Evolutionary conservation across 2,888 invertebrate genomes (phyloP).

Genomic region (Eupithecia inturbata): DNA sequence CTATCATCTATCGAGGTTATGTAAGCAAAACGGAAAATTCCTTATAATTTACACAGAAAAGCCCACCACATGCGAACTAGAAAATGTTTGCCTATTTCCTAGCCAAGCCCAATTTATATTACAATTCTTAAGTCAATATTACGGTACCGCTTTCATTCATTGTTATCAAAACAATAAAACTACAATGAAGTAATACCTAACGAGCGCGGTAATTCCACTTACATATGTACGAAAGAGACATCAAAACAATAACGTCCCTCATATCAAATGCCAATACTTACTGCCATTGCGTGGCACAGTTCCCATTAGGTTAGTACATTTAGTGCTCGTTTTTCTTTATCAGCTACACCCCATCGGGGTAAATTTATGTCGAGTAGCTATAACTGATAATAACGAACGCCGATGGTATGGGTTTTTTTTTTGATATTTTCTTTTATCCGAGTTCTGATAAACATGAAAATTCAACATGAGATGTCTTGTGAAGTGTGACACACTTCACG

Average conservation of each 20-base stretch:
- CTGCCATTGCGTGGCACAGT: background rate
- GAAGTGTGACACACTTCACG: background rate
- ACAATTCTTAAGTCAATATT: background rate
- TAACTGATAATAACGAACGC: background rate
- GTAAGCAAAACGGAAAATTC: background rate
- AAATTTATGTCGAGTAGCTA: constrained; percentile 6
- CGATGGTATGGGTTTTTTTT: too few species aligned
- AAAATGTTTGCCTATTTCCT: background rate
- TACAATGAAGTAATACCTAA: background rate
- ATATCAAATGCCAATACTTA: background rate
- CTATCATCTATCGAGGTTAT: background rate
- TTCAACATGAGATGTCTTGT: background rate
- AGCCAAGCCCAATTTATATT: background rate
- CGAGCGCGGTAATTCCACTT: background rate
- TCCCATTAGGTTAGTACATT: background rate
- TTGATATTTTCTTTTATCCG: too few species aligned
- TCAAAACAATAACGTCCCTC: background rate
- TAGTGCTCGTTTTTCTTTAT: constrained; percentile 6
- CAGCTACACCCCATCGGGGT: background rate
- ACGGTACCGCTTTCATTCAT: background rate
- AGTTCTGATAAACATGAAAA: too few species aligned
- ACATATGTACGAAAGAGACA: background rate
- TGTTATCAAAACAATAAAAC: background rate
- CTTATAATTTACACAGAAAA: background rate
- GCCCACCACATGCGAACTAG: background rate